Base-by-base conservation (phyloP, 1,140 invertebrate genomes). In the Teleogryllus occipitalis region DNA sequence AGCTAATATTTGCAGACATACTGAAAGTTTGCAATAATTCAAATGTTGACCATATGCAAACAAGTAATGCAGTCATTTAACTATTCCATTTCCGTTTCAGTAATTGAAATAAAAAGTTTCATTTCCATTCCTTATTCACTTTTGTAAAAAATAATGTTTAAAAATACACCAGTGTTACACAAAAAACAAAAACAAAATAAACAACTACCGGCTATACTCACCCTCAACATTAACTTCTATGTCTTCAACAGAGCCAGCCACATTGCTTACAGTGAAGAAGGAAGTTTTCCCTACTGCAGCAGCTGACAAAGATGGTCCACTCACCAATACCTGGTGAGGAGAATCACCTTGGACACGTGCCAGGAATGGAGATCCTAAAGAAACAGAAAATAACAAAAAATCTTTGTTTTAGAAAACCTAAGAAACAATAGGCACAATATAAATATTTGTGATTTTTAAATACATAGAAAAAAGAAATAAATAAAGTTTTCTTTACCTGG, bases 141-240 rank as follows among this genome's bases (percentile, higher is more conserved):
- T 39, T 39, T 39, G 1, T 39, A 39, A 39, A 39, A 39, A 39
- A 39, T 39, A 39, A 39, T 39, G 27, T 5, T 39, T 39, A 39
- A 39, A 39, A 39, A 39, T 39, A 39, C 27, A 39, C 27, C 27
- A 5, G 27, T 39, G 27, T 39, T 39, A 39, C 81, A 79, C 78
- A 78, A 72, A 75, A 54, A 10, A 39, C 8, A 79, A 73, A 79
- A 15, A 79, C 48, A 78, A 78, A 54, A 65, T 47, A 7, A 72
- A 79, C 18, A 72, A 74, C 65, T 18, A 39, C 27, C 27, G 27
- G 5, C 27, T 39, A 39, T 47, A 86, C 89, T 91, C 91, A 97
- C 95, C 95, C 92, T 97, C 95, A 88, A 97, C 94, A 89, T 96
- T 95, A 84, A 97, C 94, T 91, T 96, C 95, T 85, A 97, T 92